Evolutionary conservation across 2,888 invertebrate genomes (phyloP), one percentile per base, ranked within the genome.

Genomic region (Cataglyphis cursor): DNA sequence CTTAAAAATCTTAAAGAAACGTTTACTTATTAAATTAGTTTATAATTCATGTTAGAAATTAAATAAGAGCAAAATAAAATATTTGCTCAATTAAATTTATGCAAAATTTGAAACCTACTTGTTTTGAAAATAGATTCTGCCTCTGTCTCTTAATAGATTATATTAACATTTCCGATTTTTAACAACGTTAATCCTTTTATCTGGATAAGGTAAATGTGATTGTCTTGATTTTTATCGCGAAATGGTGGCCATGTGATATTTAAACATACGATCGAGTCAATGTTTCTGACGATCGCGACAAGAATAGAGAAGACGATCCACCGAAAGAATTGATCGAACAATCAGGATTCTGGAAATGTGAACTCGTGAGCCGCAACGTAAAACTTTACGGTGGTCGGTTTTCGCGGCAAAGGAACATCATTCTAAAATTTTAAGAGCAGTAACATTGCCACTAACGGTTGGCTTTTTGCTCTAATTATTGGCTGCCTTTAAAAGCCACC

Each of bases 401-500:
- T 51, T 44, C 81, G 65, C 81, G 59, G 81, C 76, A 82, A 66
- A 83, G 81, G 89, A 91, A 92, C 91, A 93, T 93, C 91, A 92
- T 90, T 93, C 92, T 90, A 90, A 93, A 93, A 93, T 93, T 94
- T 93, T 93, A 94, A 89, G 93, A 93, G 86, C 93, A 87, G 88
- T 90, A 90, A 92, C 93, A 90, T 91, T 93, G 91, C 92, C 87
- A 86, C 88, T 38, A 2, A 38, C 61, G 3, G 15, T 28, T 38
- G n/a, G n/a, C n/a, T 9, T 38, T 57, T 41, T 10, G 66, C n/a
- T 48, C 44, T 76, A 54, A 21, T 24, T 65, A 75, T 51, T 48
- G 15, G 31, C 82, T 82, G 88, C 88, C 82, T 81, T 90, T 90
- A 89, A 92, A 92, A 92, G 91, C 91, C 91, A 91, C 91, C 91